These are phyloP conservation scores for Dryadula phaetusa DNA, from an alignment of 2,888 invertebrate species.

Conservation along the genomic window DNA sequence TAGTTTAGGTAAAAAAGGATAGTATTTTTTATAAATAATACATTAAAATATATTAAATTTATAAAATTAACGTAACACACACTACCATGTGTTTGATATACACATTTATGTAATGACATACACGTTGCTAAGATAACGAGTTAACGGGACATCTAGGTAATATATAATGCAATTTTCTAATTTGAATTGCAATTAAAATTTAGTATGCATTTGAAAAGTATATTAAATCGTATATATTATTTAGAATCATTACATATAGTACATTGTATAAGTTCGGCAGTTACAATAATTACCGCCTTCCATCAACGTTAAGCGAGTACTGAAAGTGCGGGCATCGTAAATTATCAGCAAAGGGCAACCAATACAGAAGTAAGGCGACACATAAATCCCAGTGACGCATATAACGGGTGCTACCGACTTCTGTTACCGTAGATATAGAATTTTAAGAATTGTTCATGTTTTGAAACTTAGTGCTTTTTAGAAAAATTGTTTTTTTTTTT, in stretches of 20 bases:
- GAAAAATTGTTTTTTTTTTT: too few relatives aligned
- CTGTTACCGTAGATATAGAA: slow-evolving; percentile 14
- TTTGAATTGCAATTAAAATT: too few relatives aligned
- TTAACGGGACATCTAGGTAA: too few relatives aligned
- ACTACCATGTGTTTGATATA: too few relatives aligned
- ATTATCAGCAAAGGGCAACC: slow-evolving; percentile 57
- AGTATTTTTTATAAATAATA: too few relatives aligned
- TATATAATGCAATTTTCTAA: too few relatives aligned
- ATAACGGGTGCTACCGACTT: slow-evolving; percentile 44
- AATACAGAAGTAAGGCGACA: slow-evolving; percentile 56
- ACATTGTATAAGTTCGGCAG: too few relatives aligned
- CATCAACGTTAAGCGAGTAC: slow-evolving; percentile 38
- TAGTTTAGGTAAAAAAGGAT: too few relatives aligned
- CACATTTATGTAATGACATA: too few relatives aligned
- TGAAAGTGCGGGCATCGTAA: slow-evolving; percentile 49
- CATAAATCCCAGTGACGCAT: slow-evolving; percentile 58
- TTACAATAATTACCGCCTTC: slow-evolving; percentile 27
- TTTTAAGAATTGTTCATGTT: slow-evolving; percentile 37
- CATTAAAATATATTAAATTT: too few relatives aligned
- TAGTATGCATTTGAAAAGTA: neutral
- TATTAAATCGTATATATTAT: neutral
- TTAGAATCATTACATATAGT: neutral
- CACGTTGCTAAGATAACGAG: too few relatives aligned
- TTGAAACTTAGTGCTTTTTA: neutral
- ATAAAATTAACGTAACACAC: too few relatives aligned